Evolutionary conservation across 1,140 invertebrate genomes (phyloP).

Genomic region (Muscidifurax raptorellus): DNA sequence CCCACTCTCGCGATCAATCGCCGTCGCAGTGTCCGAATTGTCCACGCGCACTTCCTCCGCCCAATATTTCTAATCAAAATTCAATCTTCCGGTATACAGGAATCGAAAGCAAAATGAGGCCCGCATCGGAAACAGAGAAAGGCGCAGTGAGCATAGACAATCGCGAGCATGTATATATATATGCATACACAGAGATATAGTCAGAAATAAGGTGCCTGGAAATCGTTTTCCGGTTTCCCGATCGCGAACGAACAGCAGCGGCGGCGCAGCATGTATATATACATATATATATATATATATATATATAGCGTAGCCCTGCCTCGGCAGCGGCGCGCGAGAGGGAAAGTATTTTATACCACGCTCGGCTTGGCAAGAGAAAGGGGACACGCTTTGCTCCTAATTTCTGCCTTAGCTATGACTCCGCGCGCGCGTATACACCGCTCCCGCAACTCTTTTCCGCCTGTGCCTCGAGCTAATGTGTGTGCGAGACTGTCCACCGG

Average conservation of each 20-base stretch:
- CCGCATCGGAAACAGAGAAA: slow-evolving; percentile 43
- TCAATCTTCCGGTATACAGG: slow-evolving; percentile 45
- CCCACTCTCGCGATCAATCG: too few relatives aligned
- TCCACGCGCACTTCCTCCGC: not conserved
- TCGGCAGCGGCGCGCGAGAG: slow-evolving; percentile 62
- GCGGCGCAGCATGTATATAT: not conserved
- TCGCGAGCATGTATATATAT: not conserved
- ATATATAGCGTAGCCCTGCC: slow-evolving; percentile 30
- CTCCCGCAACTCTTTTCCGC: slow-evolving; percentile 38
- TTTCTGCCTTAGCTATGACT: slow-evolving; percentile 73
- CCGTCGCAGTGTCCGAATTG: too few relatives aligned
- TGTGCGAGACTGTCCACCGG: not conserved
- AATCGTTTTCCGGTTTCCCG: slow-evolving; percentile 73
- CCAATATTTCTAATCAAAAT: slow-evolving; percentile 42
- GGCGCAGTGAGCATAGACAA: slow-evolving; percentile 28
- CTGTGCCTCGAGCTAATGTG: not conserved
- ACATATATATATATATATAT: too few relatives aligned
- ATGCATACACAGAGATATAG: not conserved
- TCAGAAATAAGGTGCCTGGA: slow-evolving; percentile 55
- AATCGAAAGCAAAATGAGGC: not conserved
- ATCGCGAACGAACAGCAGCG: slow-evolving; percentile 48
- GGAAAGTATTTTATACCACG: slow-evolving; percentile 76
- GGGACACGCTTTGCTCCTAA: slow-evolving; percentile 76
- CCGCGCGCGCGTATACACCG: slow-evolving; percentile 59
- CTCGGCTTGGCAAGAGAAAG: slow-evolving; percentile 76